Percentiles rank a stretch among this genome's conserved stretches.
Conservation (phyloP, 2,797 vertebrate species). For the Poeciliopsis infans region DNA sequence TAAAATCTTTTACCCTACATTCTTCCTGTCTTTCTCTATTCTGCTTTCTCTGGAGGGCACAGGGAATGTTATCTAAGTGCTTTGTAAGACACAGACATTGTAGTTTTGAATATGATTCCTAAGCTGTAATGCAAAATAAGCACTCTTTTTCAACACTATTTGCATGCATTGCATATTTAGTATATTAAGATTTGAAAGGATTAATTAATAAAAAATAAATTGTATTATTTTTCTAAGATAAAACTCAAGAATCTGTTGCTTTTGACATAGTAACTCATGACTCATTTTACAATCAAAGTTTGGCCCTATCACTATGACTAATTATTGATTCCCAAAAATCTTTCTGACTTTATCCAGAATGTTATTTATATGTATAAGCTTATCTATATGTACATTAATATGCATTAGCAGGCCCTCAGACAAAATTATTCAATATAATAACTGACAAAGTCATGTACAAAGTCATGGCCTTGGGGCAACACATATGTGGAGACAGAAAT, state of each 20-base stretch:
- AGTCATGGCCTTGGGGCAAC: neutral
- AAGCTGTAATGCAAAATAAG: constrained; percentile 28
- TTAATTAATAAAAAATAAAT: neutral
- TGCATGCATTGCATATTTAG: constrained; percentile 12
- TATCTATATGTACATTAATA: neutral
- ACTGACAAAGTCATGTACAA: neutral
- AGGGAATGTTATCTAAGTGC: constrained; percentile 69
- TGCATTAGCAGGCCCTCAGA: neutral
- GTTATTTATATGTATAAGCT: neutral
- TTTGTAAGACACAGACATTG: constrained; percentile 53
- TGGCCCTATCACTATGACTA: neutral
- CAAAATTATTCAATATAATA: neutral
- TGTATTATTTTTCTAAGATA: neutral
- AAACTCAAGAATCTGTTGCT: neutral
- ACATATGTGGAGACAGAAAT: neutral
- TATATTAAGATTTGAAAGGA: neutral
- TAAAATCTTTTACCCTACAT: constrained; percentile 86
- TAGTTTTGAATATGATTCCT: constrained; percentile 56
- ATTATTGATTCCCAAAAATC: neutral
- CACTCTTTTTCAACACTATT: constrained; percentile 14
- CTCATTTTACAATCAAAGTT: neutral
- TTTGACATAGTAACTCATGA: neutral
- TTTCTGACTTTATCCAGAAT: neutral
- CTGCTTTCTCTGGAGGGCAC: constrained; percentile 62
- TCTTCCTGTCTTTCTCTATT: constrained; percentile 61